Evolutionary conservation across 2,888 invertebrate species (phyloP).

Genomic region (Papilio protenor): DNA sequence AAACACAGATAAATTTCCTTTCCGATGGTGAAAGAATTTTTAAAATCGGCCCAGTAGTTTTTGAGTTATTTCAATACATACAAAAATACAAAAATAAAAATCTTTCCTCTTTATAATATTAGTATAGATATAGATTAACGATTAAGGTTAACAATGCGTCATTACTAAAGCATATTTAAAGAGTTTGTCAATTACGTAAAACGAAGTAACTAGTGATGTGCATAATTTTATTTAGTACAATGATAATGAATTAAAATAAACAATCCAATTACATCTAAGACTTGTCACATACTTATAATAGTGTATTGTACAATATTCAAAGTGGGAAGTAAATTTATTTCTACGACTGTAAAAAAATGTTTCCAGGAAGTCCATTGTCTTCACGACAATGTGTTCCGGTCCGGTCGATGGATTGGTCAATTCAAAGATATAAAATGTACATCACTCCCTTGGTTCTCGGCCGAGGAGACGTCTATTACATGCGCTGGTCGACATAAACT

Average conservation of each 20-base stretch:
- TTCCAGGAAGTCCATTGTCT: conserved; percentile 70
- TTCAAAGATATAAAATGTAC: conserved; percentile 67
- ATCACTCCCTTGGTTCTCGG: conserved; percentile 57
- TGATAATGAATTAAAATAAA: no score
- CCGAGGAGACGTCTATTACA: conserved; percentile 55
- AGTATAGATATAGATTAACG: no score
- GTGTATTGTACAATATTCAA: background rate
- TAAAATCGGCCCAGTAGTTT: no score
- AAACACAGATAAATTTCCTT: no score
- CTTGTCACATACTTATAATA: background rate
- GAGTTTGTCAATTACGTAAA: background rate
- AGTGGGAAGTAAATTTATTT: background rate
- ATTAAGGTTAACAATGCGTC: background rate
- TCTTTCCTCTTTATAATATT: no score
- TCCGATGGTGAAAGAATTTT: no score
- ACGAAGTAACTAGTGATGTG: background rate
- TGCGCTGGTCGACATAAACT: conserved; percentile 55
- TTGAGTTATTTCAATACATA: no score
- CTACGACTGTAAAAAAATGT: background rate
- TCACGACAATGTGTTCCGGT: conserved; percentile 58
- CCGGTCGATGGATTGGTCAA: conserved; percentile 57
- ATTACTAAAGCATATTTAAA: background rate
- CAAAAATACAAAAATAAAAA: no score
- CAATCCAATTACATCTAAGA: background rate
- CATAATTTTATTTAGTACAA: background rate